Conservation (phyloP, 2,113 vertebrate genomes). For the Lepus americanus region DNA sequence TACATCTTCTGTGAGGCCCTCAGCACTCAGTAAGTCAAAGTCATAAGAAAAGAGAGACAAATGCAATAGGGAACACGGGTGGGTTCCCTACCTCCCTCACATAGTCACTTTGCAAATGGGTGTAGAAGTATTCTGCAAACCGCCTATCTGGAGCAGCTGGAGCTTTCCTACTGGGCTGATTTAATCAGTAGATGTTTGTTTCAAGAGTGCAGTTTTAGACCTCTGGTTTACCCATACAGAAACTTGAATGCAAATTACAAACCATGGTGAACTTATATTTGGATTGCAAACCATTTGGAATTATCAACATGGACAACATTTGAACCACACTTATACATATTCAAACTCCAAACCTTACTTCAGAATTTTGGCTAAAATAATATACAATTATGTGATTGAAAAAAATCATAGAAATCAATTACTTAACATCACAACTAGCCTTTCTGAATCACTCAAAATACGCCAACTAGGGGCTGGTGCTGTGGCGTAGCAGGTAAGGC, state of each 20-base stretch:
- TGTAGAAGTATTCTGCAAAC: constrained; percentile 33
- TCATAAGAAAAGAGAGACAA: constrained; percentile 18
- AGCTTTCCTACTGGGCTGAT: constrained; percentile 38
- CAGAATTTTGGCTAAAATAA: constrained; percentile 44
- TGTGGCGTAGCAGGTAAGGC: too few relatives aligned
- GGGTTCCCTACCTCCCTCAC: not conserved
- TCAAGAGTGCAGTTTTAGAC: constrained; percentile 45
- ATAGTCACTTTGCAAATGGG: constrained; percentile 33
- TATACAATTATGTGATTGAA: constrained; percentile 40
- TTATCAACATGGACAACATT: constrained; percentile 53
- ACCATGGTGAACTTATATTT: constrained; percentile 51
- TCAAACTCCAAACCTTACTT: constrained; percentile 65
- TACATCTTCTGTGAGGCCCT: not conserved
- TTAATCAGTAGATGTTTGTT: constrained; percentile 58
- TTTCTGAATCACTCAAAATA: constrained; percentile 52
- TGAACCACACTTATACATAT: constrained; percentile 1
- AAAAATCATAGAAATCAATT: constrained; percentile 39
- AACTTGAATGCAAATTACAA: constrained; percentile 58
- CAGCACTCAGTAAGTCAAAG: constrained; percentile 49
- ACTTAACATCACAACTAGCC: constrained; percentile 36
- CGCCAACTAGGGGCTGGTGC: not conserved
- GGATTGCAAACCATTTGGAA: constrained; percentile 61
- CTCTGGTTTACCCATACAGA: constrained; percentile 57
- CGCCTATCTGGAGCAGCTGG: constrained; percentile 5
- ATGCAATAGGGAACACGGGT: not conserved